Evolutionary conservation across 2,888 invertebrate species (phyloP), one percentile per base, ranked within the genome.

Genomic region (Chaetoderma sp.): DNA sequence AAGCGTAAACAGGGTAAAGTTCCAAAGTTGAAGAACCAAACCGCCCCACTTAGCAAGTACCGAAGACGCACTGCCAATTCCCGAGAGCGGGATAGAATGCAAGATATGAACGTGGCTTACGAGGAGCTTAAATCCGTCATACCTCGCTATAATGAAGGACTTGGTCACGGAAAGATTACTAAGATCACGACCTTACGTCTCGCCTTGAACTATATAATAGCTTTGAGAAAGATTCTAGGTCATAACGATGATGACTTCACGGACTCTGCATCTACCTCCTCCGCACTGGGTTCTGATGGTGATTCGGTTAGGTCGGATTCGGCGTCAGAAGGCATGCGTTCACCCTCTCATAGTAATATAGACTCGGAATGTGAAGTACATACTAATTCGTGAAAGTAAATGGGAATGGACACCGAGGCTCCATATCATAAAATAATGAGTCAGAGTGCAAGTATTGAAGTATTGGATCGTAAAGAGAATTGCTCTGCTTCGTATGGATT

Each of bases 41-140:
- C 87, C 2, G 86, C 89, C 16, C 91, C 91, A 8, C 89, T 95
- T 75, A 94, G 94, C 88, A 95, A 95, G 86, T 95, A 95, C 88
- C 89, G 95, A 28, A 89, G 95, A 77, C 93, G 94, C 89, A 94
- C 94, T 0, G 95, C 95, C 16, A 96, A 95, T 88, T 94, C 94
- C 0, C 88, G 95, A 32, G 95, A 96, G 81, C 87, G 95, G 33
- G 92, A 92, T 73, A 90, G 95, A 62, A 95, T 95, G 95, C 89
- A 93, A 55, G 95, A 95, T 84, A 95, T 96, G 76, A 96, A 96
- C 87, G 90, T 91, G 67, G 95, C 95, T 0, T 96, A 95, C 86
- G 95, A 95, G 83, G 90, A 91, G 1, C 88, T 96, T 8, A 89
- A 94, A 27, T 89, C 90, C 18, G 93, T 92, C 27, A 92, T 96